Base-by-base conservation (phyloP, 2,888 invertebrate genomes). In the Ormia ochracea region DNA sequence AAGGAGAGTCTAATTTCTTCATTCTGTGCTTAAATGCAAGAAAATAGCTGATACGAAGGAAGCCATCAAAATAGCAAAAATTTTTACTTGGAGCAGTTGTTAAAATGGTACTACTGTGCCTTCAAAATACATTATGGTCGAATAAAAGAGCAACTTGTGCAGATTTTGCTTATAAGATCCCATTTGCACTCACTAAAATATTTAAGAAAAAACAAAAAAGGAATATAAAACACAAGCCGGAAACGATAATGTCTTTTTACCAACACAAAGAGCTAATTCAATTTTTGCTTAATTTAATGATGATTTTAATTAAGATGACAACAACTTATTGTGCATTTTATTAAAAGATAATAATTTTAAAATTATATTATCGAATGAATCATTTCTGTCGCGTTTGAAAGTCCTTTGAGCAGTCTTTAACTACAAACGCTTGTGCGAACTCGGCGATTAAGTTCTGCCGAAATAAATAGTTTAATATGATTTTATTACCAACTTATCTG, bases 61-160 rank as follows among this genome's bases (percentile, higher is more conserved):
- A 38, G 1, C 5, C 26, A n/a, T n/a, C n/a, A 14, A 50, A 38
- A 36, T 9, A 9, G 19, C 9, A 10, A 14, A 23, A 59, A 72
- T 31, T 61, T 12, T 43, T 28, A 41, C 38, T 41, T 28, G 38
- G 38, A 31, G 21, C 23, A 9, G 58, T 48, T 70, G 50, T 70
- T 52, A 23, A 58, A 38, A 12, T 59, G 41, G 54, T 45, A 73
- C 72, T 73, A 45, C 52, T 26, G 63, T 63, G 54, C 43, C 45
- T 33, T 43, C 54, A 43, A 48, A 52, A 9, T 21, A 12, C 41
- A 52, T 72, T 50, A 70, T 59, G 58, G 17, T 28, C 21, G 21
- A 41, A 59, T 59, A 38, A 59, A 70, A 59, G 36, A 21, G 59
- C 21, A 59, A 70, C 50, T 31, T 48, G 14, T 19, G 1, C 28